Evolutionary conservation across 1,140 invertebrate genomes (phyloP).

Genomic region (Drosophila kanapiae): DNA sequence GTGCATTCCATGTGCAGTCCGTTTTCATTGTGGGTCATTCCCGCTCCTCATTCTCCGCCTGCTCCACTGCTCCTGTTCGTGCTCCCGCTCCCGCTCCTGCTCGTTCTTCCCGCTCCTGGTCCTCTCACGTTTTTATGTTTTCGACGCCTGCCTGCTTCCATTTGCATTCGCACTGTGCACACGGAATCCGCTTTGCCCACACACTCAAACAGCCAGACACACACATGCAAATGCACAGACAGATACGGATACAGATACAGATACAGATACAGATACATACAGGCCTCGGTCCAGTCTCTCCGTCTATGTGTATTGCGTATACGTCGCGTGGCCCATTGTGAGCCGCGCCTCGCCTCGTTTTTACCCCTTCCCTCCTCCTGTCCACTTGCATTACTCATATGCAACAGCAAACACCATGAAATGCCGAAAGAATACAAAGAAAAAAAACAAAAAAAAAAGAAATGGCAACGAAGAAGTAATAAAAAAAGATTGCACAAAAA

Average conservation of each 20-base stretch:
- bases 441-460: constrained; percentile 19
- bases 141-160: constrained; percentile 63
- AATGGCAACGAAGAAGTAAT: constrained; percentile 55
- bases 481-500: constrained; percentile 73
- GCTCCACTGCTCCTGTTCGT: constrained; percentile 21
- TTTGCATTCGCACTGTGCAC: constrained; percentile 62
- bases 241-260: constrained; percentile 25
- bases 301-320: constrained; percentile 61
- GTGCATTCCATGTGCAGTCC: constrained; percentile 65
- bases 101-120: not conserved
- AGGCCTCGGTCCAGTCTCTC: constrained; percentile 46
- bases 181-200: constrained; percentile 74
- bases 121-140: constrained; percentile 67
- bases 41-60: constrained; percentile 54
- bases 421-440: constrained; percentile 8
- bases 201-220: constrained; percentile 22
- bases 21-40: constrained; percentile 81
- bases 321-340: constrained; percentile 76
- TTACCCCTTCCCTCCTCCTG: constrained; percentile 31
- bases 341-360: constrained; percentile 61
- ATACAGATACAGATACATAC: constrained; percentile 51
- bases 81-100: constrained; percentile 2
- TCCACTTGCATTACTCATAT: constrained; percentile 75
- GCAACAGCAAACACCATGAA: constrained; percentile 37
- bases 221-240: constrained; percentile 14